Evolutionary conservation across 2,797 vertebrate species (phyloP).

Genomic region (Acropternis orthonyx): DNA sequence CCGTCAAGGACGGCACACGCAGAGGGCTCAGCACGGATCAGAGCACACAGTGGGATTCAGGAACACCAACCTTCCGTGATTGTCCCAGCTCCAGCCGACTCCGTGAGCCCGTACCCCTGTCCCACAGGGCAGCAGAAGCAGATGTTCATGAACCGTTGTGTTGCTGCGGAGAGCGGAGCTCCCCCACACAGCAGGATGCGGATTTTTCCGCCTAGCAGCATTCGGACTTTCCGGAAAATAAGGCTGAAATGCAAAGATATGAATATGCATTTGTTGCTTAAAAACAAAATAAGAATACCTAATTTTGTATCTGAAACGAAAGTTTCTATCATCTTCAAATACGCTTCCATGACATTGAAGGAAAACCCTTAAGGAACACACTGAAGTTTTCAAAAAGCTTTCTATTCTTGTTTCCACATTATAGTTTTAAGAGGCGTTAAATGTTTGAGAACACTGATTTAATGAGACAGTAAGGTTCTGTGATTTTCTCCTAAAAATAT

Average conservation of each 20-base stretch:
- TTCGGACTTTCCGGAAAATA: conserved; percentile 88
- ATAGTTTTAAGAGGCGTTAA: neutral
- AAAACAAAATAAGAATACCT: neutral
- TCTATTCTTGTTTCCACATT: neutral
- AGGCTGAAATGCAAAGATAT: conserved; percentile 73
- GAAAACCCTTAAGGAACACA: neutral
- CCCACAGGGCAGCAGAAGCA: conserved; percentile 96
- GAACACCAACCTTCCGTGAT: conserved; percentile 85
- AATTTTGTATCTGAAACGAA: neutral
- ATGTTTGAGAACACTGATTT: neutral
- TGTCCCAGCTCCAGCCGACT: conserved; percentile 90
- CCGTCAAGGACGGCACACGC: rapidly evolving
- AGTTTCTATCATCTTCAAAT: neutral
- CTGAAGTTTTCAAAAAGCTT: neutral
- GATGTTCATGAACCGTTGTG: conserved; percentile 97
- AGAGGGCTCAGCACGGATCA: rapidly evolving
- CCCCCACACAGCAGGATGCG: conserved; percentile 90
- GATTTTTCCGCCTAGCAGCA: conserved; percentile 87
- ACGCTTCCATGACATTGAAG: neutral
- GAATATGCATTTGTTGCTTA: neutral
- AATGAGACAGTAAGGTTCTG: neutral
- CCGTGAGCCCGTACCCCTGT: conserved; percentile 94
- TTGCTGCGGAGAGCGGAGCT: conserved; percentile 91
- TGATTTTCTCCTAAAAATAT: neutral
- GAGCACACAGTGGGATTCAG: neutral